Evolutionary conservation across 2,113 vertebrate species (phyloP).

Genomic region (Ploceus nigricollis): DNA sequence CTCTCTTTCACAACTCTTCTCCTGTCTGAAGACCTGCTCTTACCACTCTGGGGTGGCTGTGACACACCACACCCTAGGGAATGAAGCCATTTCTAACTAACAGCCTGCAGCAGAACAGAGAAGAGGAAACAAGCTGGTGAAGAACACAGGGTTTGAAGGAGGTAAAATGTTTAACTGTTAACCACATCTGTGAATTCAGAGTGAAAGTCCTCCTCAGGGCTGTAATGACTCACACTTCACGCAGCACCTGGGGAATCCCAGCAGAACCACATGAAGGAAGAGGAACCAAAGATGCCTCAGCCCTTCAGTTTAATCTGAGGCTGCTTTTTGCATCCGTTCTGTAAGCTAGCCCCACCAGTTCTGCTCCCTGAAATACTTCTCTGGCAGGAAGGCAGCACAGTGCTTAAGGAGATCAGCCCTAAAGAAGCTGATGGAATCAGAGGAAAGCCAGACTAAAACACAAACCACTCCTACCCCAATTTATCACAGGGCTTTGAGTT

Average conservation of each 20-base stretch:
- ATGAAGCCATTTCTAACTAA: not conserved
- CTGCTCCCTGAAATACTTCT: slow-evolving; percentile 4
- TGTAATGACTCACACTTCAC: not conserved
- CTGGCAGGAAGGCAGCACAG: not conserved
- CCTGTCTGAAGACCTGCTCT: not conserved
- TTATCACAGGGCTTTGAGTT: not conserved
- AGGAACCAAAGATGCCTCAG: not conserved
- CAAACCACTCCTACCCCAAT: not conserved
- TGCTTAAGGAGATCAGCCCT: not conserved
- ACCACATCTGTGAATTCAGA: slow-evolving; percentile 33
- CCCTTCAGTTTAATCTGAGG: not conserved
- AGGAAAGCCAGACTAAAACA: not conserved
- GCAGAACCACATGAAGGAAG: slow-evolving; percentile 34
- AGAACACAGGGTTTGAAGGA: not conserved
- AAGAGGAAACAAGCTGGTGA: slow-evolving; percentile 11
- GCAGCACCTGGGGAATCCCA: slow-evolving; percentile 39
- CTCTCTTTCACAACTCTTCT: not conserved
- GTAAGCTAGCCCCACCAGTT: not conserved
- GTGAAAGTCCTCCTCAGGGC: slow-evolving; percentile 21
- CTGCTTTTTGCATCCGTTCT: not conserved
- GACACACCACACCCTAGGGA: not conserved
- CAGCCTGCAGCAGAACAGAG: not conserved
- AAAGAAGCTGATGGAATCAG: not conserved
- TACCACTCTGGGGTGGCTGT: not conserved
- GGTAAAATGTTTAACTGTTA: not conserved